Conservation (phyloP, 1,140 invertebrate genomes). For the Araneus ventricosus region DNA sequence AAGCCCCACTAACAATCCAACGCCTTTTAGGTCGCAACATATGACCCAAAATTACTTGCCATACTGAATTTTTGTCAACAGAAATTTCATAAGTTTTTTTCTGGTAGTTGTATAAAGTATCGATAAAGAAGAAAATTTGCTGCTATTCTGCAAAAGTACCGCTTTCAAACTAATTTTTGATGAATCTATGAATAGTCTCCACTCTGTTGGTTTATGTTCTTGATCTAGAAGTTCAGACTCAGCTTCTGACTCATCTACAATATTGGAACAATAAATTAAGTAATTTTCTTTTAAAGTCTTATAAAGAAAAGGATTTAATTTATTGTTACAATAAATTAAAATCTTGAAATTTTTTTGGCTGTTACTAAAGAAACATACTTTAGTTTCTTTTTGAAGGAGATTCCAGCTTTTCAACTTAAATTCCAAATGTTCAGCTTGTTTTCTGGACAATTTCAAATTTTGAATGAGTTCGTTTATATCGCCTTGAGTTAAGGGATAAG, state of each 20-base stretch:
- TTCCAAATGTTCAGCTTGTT: neutral
- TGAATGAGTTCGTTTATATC: neutral
- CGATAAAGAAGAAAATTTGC: neutral
- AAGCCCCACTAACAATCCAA: neutral
- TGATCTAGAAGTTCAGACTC: neutral
- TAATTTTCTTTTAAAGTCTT: no score
- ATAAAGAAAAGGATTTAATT: no score
- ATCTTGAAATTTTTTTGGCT: neutral
- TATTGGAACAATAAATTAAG: no score
- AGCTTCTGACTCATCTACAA: no score
- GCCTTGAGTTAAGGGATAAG: neutral
- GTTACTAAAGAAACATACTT: neutral
- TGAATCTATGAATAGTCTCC: neutral
- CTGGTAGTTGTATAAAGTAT: neutral
- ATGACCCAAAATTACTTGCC: neutral
- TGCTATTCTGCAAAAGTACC: neutral
- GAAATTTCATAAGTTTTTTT: neutral
- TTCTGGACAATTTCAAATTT: neutral
- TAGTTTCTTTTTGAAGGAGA: neutral
- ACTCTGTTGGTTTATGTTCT: neutral
- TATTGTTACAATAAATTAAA: no score
- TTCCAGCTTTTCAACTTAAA: neutral
- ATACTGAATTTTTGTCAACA: neutral
- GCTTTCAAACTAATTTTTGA: neutral
- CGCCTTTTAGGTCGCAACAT: neutral